Evolutionary conservation across 2,888 invertebrate genomes (phyloP).

Genomic region (Crepidodera aurea): DNA sequence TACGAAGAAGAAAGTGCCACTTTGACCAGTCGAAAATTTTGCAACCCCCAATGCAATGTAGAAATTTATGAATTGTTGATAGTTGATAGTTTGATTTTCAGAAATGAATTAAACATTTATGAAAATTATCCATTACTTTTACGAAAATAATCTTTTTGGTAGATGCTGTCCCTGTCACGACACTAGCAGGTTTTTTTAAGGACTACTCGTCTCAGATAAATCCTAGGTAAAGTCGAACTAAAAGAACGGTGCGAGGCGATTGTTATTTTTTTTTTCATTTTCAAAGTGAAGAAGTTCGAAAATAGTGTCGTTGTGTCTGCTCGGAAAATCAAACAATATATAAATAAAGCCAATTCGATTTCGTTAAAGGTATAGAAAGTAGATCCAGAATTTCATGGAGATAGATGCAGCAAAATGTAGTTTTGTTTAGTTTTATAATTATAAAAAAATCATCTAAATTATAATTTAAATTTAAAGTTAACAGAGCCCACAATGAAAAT

Average conservation of each 20-base stretch:
- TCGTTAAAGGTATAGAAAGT: background rate
- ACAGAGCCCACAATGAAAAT: too few relatives aligned
- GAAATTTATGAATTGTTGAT: too few relatives aligned
- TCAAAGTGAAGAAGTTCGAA: conserved; percentile 23
- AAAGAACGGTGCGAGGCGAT: conserved; percentile 46
- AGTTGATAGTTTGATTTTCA: too few relatives aligned
- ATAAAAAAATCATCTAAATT: too few relatives aligned
- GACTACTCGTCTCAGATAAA: conserved; percentile 38
- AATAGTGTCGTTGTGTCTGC: conserved; percentile 21
- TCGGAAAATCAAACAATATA: background rate
- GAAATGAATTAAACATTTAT: too few relatives aligned
- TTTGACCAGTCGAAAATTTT: too few relatives aligned
- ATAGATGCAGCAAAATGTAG: background rate
- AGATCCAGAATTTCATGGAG: background rate
- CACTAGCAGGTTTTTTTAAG: conserved; percentile 26
- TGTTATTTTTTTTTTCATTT: conserved; percentile 19
- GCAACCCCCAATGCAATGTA: too few relatives aligned
- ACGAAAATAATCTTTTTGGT: conserved; percentile 16
- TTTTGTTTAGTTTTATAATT: too few relatives aligned
- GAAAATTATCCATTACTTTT: too few relatives aligned
- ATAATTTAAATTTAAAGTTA: too few relatives aligned
- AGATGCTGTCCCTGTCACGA: conserved; percentile 18
- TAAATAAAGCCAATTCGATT: background rate
- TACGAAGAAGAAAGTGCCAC: too few relatives aligned
- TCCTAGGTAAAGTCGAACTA: conserved; percentile 60